Base-by-base conservation (phyloP, 2,797 vertebrate species). In the Intellagama lesueurii region DNA sequence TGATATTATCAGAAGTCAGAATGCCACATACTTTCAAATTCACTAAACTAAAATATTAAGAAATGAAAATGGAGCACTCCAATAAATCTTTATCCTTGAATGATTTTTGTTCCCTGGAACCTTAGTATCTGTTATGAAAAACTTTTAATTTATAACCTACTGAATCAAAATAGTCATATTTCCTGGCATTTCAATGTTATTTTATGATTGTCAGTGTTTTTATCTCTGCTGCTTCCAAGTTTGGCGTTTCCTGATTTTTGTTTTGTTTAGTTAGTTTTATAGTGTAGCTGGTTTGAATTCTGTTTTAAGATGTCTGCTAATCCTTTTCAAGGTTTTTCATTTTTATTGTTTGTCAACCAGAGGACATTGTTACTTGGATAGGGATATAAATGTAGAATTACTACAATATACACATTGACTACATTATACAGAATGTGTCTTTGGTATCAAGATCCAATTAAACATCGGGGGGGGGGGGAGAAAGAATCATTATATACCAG, bases 41-140 rank as follows among this genome's bases (percentile, higher is more conserved):
- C 76, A 82, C 88, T 93, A 28, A 85, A 92, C 69, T 32, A 56
- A 0, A 64, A 1, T 84, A 52, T 88, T 94, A 89, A 75, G 75
- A 93, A 91, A 78, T 89, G 1, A 73, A 91, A 88, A 91, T 2
- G 3, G 81, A 90, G 2, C 81, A 0, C 49, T 88, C 16, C 8
- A 87, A 66, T 81, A 7, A 68, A 83, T 40, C 11, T 72, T 88
- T 89, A 1, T 82, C 78, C 56, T 30, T 81, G 68, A 90, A 87
- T 35, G 72, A 89, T 0, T 0, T 8, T 0, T 64, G 60, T 0
- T 0, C 19, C 3, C 88, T 86, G 28, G 32, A 0, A 26, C 1
- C 4, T 78, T 69, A 81, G 52, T 78, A 76, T n/a, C 64, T 85
- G 4, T 40, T 44, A 73, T 4, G 1, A 52, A 4, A 11, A 85